These are phyloP conservation scores for Clavelina lepadiformis DNA, from an alignment of 23 tunicate genomes.

Conservation along the genomic window DNA sequence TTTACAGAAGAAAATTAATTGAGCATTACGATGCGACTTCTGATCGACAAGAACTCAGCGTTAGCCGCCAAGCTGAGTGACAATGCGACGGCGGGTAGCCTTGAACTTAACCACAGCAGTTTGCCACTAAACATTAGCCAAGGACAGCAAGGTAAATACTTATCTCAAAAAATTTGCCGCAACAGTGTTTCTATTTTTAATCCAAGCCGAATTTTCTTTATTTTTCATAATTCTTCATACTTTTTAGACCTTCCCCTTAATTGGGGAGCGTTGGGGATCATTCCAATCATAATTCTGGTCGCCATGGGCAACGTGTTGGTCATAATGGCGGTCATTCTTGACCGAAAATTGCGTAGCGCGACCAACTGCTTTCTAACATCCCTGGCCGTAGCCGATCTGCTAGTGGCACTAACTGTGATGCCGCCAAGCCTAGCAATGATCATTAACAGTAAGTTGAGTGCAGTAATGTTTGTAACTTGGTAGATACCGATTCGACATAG, in stretches of 20 bases:
- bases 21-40: too few relatives aligned
- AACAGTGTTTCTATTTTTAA: background rate
- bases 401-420: slow-evolving; percentile 86
- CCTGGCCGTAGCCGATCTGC: slow-evolving; percentile 84
- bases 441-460: slow-evolving; percentile 63
- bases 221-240: too few relatives aligned
- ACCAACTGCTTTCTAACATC: slow-evolving; percentile 88
- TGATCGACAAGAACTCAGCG: too few relatives aligned
- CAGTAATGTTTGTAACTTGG: background rate
- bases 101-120: too few relatives aligned
- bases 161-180: slow-evolving; percentile 4
- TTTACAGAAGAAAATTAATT: too few relatives aligned
- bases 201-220: background rate
- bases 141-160: too few relatives aligned
- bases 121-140: too few relatives aligned
- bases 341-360: slow-evolving; percentile 52
- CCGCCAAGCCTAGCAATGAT: slow-evolving; percentile 85
- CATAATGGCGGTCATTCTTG: slow-evolving; percentile 58
- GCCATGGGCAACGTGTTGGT: slow-evolving; percentile 76
- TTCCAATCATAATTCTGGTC: slow-evolving; percentile 56
- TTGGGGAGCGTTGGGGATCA: slow-evolving; percentile 29
- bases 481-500: too few relatives aligned
- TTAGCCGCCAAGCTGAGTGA: too few relatives aligned
- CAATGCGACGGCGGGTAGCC: too few relatives aligned
- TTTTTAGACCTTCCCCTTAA: slow-evolving; percentile 7